Evolutionary conservation across 2,888 invertebrate species (phyloP), one percentile per base, ranked within the genome.

Genomic region (Euplexia lucipara): DNA sequence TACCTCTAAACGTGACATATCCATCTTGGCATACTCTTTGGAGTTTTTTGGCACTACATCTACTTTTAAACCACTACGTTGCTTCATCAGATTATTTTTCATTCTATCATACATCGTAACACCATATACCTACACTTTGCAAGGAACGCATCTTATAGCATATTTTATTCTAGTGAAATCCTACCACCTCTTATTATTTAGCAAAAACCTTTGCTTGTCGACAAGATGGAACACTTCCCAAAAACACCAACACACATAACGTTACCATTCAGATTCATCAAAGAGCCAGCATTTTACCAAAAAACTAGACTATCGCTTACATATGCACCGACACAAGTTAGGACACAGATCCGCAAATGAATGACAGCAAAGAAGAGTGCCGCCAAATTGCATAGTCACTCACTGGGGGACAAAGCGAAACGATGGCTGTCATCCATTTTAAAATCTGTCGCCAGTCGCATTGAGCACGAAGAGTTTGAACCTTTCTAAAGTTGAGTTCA

Each of bases 391-490:
- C 93, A 88, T 86, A 87, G 88, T 92, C 92, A 91, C 89, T 92
- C 91, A 86, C 86, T 58, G 62, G 47, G 77, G 78, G 76, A 84
- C 93, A 93, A 92, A 93, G 93, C 92, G 88, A 87, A 88, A 85
- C 86, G 83, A 83, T 86, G 90, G 84, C 87, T 92, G 92, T 93
- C 93, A 93, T 94, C 90, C 93, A 92, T 94, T 94, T 94, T 94
- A 92, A 94, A 94, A 92, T 91, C 90, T 87, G 87, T 83, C 81
- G 82, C 82, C 74, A 71, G 83, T 78, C 66, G 68, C 64, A 18
- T 22, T 9, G 54, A 0, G 0, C 7, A 14, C 74, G 35, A 26
- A 44, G 16, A 62, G 47, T 75, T 48, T 34, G 78, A 26, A 78
- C 56, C 34, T 22, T 5, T 12, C 7, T 10, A n/a, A 32, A 32